Conservation (phyloP, 2,888 invertebrate genomes). For the Cosmopolites sordidus region DNA sequence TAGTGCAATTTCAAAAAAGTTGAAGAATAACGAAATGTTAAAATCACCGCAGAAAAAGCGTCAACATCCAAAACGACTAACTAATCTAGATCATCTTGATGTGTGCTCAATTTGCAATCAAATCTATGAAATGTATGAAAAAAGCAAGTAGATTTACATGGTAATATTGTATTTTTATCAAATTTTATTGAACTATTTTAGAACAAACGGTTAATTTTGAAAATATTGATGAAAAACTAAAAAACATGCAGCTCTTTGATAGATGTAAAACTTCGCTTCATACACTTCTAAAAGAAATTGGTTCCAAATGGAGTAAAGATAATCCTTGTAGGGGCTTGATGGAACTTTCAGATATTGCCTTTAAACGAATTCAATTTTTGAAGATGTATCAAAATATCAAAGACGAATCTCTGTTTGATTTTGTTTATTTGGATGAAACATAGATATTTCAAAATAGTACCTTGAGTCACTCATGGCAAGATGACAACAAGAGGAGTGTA, state of each 20-base stretch:
- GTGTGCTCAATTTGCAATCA: no score
- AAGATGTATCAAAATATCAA: conserved; percentile 7
- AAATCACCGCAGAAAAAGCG: no score
- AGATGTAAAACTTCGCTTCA: background rate
- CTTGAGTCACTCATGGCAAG: conserved; percentile 12
- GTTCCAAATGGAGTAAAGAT: conserved; percentile 13
- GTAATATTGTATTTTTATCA: no score
- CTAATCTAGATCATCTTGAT: no score
- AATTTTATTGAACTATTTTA: no score
- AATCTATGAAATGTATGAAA: no score
- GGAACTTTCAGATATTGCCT: conserved; percentile 7
- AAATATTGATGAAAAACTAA: no score
- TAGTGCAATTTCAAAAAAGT: no score
- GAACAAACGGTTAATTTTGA: no score
- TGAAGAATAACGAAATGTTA: no score
- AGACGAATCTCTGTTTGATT: conserved; percentile 7
- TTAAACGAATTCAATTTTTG: conserved; percentile 10
- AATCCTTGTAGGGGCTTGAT: conserved; percentile 9
- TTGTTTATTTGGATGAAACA: conserved; percentile 18
- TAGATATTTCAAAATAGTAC: conserved; percentile 15
- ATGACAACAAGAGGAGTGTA: conserved; percentile 14
- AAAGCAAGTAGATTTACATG: no score
- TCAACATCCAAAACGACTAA: no score
- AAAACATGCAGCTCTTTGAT: background rate
- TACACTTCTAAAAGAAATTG: conserved; percentile 1